Evolutionary conservation across 2,888 invertebrate genomes (phyloP).

Genomic region (Andrena flavipes): DNA sequence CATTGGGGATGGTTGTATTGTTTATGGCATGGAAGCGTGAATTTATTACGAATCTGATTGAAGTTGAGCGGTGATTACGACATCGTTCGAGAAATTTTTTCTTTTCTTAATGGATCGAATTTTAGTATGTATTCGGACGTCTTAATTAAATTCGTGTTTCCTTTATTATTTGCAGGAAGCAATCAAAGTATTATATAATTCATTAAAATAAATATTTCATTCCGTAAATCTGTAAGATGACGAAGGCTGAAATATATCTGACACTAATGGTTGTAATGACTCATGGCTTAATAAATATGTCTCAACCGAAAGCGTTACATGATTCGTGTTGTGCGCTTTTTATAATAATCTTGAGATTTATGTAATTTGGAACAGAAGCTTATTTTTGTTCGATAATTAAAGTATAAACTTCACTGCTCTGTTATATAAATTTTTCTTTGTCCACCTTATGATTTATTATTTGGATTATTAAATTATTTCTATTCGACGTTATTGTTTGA

Average conservation of each 20-base stretch:
- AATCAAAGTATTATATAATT: not conserved
- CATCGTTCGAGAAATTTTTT: not conserved
- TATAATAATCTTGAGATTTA: not conserved
- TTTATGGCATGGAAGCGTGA: not conserved
- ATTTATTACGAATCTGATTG: not conserved
- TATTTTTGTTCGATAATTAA: too few species aligned
- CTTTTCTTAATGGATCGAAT: not conserved
- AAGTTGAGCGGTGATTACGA: not conserved
- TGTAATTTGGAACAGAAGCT: too few species aligned
- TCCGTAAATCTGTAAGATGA: not conserved
- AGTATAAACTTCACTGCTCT: too few species aligned
- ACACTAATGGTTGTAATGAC: not conserved
- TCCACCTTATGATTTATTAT: too few species aligned
- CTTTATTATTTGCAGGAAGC: not conserved
- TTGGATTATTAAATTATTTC: too few species aligned
- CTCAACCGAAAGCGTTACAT: not conserved
- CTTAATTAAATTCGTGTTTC: not conserved
- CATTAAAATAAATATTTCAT: not conserved
- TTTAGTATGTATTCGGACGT: not conserved
- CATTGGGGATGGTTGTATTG: not conserved
- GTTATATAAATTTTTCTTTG: too few species aligned
- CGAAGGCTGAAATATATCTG: not conserved
- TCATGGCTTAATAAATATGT: not conserved
- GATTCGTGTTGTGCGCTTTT: not conserved
- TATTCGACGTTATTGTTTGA: too few species aligned